These are phyloP conservation scores for Drosophila micromelanica DNA, from an alignment of 1,140 invertebrate genomes.

Conservation along the genomic window DNA sequence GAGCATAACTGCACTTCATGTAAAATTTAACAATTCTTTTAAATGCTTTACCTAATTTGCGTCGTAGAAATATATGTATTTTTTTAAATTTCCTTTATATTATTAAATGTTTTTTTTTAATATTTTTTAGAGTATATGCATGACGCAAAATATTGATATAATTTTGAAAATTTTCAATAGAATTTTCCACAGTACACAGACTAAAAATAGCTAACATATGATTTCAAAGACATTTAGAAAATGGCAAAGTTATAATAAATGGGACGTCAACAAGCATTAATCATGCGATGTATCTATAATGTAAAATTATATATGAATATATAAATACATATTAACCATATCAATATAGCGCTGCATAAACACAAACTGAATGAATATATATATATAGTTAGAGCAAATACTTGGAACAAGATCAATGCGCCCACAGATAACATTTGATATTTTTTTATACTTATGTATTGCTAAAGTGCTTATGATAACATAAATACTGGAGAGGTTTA, in stretches of 20 bases:
- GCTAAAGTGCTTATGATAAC: constrained; percentile 11
- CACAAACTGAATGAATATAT: constrained; percentile 21
- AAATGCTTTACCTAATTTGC: constrained; percentile 16
- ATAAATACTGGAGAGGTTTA: background rate
- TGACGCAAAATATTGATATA: constrained; percentile 41
- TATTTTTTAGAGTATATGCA: no score
- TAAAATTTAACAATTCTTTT: background rate
- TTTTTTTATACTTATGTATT: constrained; percentile 10
- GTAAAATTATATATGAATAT: constrained; percentile 1
- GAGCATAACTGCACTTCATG: constrained; percentile 7
- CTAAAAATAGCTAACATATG: constrained; percentile 35
- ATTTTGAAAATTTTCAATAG: constrained; percentile 16
- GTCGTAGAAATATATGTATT: constrained; percentile 4
- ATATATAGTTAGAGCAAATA: background rate
- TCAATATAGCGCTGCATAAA: background rate
- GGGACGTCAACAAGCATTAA: constrained; percentile 23
- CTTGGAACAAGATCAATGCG: constrained; percentile 35
- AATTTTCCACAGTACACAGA: constrained; percentile 12
- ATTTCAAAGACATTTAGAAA: constrained; percentile 34
- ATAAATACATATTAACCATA: background rate
- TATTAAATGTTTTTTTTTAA: no score
- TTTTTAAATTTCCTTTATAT: no score
- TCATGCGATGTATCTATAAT: constrained; percentile 42
- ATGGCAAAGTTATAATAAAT: constrained; percentile 30
- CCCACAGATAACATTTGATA: constrained; percentile 12